A percentile compares a stretch with the other conserved stretches of the same genome.
phyloP scores from a whole-genome alignment of 64 coral and sea anemone species.

The Anthopleura sola region DNA sequence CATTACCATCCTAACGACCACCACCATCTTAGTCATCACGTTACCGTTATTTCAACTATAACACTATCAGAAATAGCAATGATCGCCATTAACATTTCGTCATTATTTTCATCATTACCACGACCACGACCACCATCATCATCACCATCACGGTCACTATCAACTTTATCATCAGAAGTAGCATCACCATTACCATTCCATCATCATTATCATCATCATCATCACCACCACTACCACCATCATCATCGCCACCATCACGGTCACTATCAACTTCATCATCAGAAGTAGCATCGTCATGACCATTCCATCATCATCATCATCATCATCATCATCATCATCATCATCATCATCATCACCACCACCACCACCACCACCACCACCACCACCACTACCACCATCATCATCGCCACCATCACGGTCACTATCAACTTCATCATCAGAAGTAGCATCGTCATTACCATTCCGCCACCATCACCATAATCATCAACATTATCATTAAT shows the following conservation, averaged over 20 bases:
- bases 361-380: background rate
- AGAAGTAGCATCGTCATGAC: background rate
- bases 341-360: background rate
- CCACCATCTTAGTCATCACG: no score
- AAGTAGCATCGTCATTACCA: background rate
- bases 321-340: background rate
- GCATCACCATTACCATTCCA: background rate
- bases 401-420: background rate
- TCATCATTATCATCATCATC: background rate
- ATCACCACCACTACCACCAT: background rate
- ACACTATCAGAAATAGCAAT: no score
- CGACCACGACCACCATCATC: background rate
- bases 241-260: background rate
- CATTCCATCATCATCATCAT: background rate
- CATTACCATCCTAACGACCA: background rate
- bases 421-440: background rate
- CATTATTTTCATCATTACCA: background rate
- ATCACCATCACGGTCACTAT: background rate
- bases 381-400: background rate
- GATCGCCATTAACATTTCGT: no score
- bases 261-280: background rate
- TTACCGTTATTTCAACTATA: no score
- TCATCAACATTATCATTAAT: background rate
- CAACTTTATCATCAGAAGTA: background rate
- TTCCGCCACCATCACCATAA: background rate